Evolutionary conservation across 2,888 invertebrate species (phyloP), one percentile per base, ranked within the genome.

Genomic region (Pseudolycoriella hygida): DNA sequence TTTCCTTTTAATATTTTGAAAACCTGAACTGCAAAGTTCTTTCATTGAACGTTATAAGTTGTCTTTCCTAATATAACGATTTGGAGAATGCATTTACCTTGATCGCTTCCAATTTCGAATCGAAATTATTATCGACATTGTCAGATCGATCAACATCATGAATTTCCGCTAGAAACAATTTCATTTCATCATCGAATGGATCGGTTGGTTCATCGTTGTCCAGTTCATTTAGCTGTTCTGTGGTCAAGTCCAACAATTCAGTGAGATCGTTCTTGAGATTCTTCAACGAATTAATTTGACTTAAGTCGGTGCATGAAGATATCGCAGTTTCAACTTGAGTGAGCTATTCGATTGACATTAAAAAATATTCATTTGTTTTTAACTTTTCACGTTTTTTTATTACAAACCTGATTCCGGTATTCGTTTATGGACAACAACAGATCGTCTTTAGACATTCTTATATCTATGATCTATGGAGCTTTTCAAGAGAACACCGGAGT

Each of bases 231-330:
- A 75, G 56, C 52, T 71, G 74, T 57, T 80, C 77, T 55, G 70
- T 67, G 1, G 82, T 82, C 34, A 84, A 62, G n/a, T 70, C 67
- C 44, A 84, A 72, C 1, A 84, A 67, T 58, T 83, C 77, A 51
- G 72, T 62, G 38, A 84, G 67, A 56, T 82, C 78, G 17, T 70
- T 68, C 55, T 74, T 70, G 11, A 84, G 62, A 40, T 72, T 68
- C 42, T 70, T 49, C 17, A 83, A 62, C 20, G 77, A 74, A 41
- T 71, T 67, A 44, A 68, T 69, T 50, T 74, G 72, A 1, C 66
- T 61, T 17, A 65, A 67, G 48, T 68, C 62, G 14, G 65, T 54
- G 11, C 68, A 65, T 15, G 57, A 57, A 47, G 61, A 57, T 12
- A 83, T 56, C 4, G 80, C 74, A 53, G 71, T 62, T 50, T 73